Evolutionary conservation across 1,140 invertebrate species (phyloP).

Genomic region (Rhopalosiphum maidis): DNA sequence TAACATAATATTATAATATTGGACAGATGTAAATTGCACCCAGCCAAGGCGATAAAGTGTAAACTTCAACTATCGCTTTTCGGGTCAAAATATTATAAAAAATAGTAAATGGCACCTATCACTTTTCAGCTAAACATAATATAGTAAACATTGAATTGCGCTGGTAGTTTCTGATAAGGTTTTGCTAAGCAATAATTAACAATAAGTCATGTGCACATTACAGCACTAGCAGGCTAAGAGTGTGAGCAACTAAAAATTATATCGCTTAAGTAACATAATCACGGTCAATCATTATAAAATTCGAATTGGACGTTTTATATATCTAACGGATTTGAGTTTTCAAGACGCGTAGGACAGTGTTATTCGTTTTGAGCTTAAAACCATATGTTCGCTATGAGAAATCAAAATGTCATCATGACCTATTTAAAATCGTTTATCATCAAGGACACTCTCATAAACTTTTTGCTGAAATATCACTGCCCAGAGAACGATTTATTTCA

Average conservation of each 20-base stretch:
- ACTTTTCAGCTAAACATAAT: background rate
- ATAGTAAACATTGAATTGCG: background rate
- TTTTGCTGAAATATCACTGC: no score
- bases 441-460: no score
- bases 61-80: background rate
- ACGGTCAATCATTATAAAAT: background rate
- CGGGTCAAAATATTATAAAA: background rate
- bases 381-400: no score
- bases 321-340: background rate
- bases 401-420: no score
- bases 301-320: no score
- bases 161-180: background rate
- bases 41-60: background rate
- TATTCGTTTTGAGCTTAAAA: background rate
- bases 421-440: no score
- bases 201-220: background rate
- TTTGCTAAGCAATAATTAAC: background rate
- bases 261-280: background rate
- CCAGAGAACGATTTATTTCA: no score
- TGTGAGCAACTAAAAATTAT: background rate
- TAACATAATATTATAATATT: background rate
- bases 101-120: background rate
- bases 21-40: background rate
- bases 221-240: background rate
- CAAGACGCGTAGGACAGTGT: background rate